A percentile compares a stretch with the other conserved stretches of the same genome.
Evolutionary conservation across 2,888 invertebrate species (phyloP).

Genomic region (Gerris lacustris): DNA sequence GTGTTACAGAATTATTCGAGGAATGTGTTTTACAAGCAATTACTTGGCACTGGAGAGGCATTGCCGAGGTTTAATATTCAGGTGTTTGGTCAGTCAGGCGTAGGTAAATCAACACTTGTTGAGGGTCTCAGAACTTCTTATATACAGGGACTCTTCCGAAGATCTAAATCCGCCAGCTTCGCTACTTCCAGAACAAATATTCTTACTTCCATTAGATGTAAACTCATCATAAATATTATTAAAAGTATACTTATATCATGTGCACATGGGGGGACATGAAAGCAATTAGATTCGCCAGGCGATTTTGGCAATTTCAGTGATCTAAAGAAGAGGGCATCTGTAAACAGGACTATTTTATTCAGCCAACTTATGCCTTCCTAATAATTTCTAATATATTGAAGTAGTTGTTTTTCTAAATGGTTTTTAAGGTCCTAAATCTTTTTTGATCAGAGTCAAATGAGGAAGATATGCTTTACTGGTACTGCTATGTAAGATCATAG

Average conservation of each 20-base stretch:
- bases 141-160: constrained; percentile 51
- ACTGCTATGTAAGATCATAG: too few species aligned
- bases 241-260: neutral
- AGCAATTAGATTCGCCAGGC: constrained; percentile 25
- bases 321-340: too few species aligned
- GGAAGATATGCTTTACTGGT: too few species aligned
- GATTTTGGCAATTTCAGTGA: too few species aligned
- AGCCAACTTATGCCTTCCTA: too few species aligned
- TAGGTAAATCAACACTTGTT: constrained; percentile 57
- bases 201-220: constrained; percentile 10
- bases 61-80: constrained; percentile 53
- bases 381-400: too few species aligned
- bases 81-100: constrained; percentile 56
- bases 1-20: constrained; percentile 29
- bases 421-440: too few species aligned
- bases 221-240: neutral
- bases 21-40: constrained; percentile 48
- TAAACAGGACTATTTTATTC: too few species aligned
- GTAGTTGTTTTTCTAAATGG: too few species aligned
- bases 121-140: constrained; percentile 55
- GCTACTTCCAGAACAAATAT: neutral
- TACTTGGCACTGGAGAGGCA: constrained; percentile 47
- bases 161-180: constrained; percentile 38
- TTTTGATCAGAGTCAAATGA: too few species aligned
- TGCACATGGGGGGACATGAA: neutral